A percentile compares a stretch with the other conserved stretches of the same genome.
These are phyloP conservation scores for Stomatorhinus ivindoensis DNA, from an alignment of 2,113 vertebrate genomes.

Conservation along the genomic window DNA sequence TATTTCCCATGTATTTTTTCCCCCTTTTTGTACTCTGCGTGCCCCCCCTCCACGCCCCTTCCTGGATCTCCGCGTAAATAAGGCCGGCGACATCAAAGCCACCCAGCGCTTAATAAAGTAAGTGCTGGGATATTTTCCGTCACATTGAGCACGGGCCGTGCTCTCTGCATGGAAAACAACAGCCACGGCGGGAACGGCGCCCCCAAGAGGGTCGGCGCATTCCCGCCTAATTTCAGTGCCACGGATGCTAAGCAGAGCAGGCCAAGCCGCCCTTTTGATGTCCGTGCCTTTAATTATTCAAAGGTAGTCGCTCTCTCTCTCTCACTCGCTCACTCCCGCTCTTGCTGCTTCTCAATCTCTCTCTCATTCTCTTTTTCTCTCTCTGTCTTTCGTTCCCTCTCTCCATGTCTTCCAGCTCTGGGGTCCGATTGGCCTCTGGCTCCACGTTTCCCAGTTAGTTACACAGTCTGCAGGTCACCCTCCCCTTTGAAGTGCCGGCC, in stretches of 20 bases:
- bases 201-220: neutral
- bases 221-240: neutral
- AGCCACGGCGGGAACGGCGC: neutral
- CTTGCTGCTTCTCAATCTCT: neutral
- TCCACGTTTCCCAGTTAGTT: neutral
- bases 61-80: neutral
- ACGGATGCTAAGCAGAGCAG: neutral
- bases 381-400: neutral
- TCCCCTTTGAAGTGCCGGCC: neutral
- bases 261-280: neutral
- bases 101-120: neutral
- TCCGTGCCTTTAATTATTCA: constrained; percentile 14
- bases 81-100: neutral
- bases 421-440: neutral
- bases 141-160: neutral
- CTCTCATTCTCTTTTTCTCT: neutral
- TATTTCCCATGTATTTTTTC: neutral
- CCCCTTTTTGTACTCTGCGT: neutral
- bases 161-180: neutral
- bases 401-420: neutral
- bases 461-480: neutral
- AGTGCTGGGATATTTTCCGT: constrained; percentile 5
- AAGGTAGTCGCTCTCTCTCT: neutral
- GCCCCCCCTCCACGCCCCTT: neutral
- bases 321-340: neutral